Evolutionary conservation across 1,140 invertebrate genomes (phyloP), one percentile per base, ranked within the genome.

Genomic region (Drosophila pseudoobscura): DNA sequence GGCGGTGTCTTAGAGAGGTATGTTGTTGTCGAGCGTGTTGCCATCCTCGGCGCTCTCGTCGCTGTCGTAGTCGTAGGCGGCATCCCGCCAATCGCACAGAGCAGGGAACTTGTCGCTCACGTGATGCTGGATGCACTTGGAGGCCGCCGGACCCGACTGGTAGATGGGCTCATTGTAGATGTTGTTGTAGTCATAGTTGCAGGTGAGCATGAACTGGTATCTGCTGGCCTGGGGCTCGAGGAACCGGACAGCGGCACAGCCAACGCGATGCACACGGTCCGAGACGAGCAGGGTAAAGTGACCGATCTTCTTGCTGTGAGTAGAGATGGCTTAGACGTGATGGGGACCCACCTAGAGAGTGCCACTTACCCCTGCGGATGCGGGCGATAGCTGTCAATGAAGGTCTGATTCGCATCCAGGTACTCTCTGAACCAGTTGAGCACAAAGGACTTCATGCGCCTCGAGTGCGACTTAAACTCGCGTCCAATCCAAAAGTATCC

Each of bases 111-210:
- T 82, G 26, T 72, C 70, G 41, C 76, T 89, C 24, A 65, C 52
- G 6, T 61, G 68, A 54, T 77, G 62, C 20, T 56, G 58, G 15
- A 24, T 20, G 39, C 90, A 91, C 24, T 89, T 88, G 0, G 83
- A 77, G 15, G 75, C 87, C 6, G 83, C 29, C 4, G 60, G 70
- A 11, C 89, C 89, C 15, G 65, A 53, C 35, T 76, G 66, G 49
- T 90, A 91, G 11, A 90, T 65, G 3, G 85, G 64, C 49, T 90
- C 85, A 20, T 43, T 65, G 24, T 63, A 75, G n/a, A 91, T 75
- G 45, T 88, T 90, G 31, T 77, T 89, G 50, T 70, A 91, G 56
- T 90, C 87, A 13, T 91, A 91, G 46, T 91, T 91, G 61, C 90
- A 91, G 7, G 90, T 90, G 26, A 91, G 57, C 45, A 91, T 55